Conservation (phyloP, 2,113 vertebrate genomes). For the Pavo muticus region DNA sequence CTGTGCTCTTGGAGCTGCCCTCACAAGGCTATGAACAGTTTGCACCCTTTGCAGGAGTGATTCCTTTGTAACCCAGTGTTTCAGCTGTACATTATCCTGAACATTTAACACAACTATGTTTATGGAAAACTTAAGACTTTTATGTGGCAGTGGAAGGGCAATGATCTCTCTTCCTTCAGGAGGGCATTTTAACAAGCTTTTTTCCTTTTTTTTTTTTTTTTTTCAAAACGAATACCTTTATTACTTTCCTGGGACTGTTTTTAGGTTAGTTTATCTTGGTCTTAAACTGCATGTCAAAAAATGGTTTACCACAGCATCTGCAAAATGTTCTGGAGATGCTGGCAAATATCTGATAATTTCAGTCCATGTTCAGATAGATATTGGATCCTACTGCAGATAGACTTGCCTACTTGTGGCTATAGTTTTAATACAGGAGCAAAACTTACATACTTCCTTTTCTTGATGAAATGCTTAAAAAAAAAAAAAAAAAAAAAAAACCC, state of each 20-base stretch:
- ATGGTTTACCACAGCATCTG: neutral
- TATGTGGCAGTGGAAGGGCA: neutral
- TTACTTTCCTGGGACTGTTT: neutral
- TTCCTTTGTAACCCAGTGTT: neutral
- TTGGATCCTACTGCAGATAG: neutral
- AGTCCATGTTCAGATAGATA: neutral
- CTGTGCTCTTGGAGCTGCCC: neutral
- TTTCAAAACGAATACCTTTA: neutral
- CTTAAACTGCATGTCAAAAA: constrained; percentile 29
- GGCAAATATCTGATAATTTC: neutral
- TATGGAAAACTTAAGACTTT: neutral
- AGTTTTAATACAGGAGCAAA: neutral
- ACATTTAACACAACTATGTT: neutral
- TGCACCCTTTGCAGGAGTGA: neutral
- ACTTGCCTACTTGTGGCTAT: neutral
- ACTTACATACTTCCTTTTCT: neutral
- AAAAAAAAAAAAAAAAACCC: no score
- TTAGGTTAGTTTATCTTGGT: neutral
- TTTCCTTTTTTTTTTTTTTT: neutral
- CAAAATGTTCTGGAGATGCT: neutral
- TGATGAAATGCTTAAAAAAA: neutral
- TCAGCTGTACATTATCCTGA: neutral
- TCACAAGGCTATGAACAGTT: neutral
- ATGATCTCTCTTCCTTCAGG: neutral
- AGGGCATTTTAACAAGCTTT: neutral